phyloP scores from a whole-genome alignment of 2,113 vertebrate genomes.

The Vanacampus margaritifer region DNA sequence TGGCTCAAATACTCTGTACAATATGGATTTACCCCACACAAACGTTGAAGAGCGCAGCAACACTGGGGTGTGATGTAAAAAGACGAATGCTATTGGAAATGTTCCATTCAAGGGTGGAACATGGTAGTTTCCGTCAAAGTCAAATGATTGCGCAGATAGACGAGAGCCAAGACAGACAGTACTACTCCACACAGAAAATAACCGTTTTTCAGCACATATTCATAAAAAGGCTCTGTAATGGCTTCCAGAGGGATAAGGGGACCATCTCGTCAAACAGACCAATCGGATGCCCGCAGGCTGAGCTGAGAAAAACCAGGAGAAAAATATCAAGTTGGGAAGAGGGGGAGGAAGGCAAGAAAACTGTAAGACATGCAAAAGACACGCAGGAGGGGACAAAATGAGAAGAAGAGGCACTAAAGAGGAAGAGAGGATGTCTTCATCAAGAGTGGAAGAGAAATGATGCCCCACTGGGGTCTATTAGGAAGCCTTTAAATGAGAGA shows the following conservation, averaged over 20 bases:
- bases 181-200: constrained; percentile 49
- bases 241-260: constrained; percentile 70
- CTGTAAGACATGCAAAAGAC: neutral
- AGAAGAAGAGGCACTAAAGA: neutral
- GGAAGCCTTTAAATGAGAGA: constrained; percentile 63
- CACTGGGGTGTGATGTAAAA: constrained; percentile 4
- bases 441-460: constrained; percentile 74
- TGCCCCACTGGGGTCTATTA: constrained; percentile 78
- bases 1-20: too few species aligned
- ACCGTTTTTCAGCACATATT: constrained; percentile 70
- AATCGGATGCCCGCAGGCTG: constrained; percentile 67
- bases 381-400: neutral
- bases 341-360: constrained; percentile 14
- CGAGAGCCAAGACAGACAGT: constrained; percentile 1
- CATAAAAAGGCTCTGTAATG: constrained; percentile 75
- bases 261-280: constrained; percentile 63
- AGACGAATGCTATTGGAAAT: constrained; percentile 10
- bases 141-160: constrained; percentile 25
- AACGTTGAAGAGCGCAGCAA: neutral
- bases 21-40: neutral
- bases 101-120: constrained; percentile 29
- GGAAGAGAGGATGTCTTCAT: constrained; percentile 65
- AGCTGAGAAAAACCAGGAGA: constrained; percentile 49
- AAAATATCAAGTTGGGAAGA: constrained; percentile 49
- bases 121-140: constrained; percentile 23